Percentiles rank a stretch among this genome's conserved stretches.
phyloP scores from a whole-genome alignment of 1,140 invertebrate species.

The Bombus balteatus region DNA sequence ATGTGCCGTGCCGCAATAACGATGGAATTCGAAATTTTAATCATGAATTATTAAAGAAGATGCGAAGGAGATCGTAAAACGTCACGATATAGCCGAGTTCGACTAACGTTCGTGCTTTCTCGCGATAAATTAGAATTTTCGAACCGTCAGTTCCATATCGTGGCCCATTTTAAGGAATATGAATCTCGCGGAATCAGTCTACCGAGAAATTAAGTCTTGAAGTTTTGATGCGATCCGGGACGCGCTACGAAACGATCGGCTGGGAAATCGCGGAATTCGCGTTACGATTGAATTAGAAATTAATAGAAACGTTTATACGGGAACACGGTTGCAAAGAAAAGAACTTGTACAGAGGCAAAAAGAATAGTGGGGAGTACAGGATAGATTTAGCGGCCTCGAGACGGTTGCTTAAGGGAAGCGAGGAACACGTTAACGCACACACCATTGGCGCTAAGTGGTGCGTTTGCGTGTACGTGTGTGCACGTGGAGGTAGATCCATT shows the following conservation, averaged over 20 bases:
- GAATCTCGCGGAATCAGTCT: conserved; percentile 14
- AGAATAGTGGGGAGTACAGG: conserved; percentile 37
- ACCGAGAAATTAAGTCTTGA: conserved; percentile 21
- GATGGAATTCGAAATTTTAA: not conserved
- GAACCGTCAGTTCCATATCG: not conserved
- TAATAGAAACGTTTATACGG: not conserved
- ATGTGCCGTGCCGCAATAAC: too few species aligned
- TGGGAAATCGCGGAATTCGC: not conserved
- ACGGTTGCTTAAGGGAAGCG: conserved; percentile 61
- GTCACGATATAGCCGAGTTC: not conserved
- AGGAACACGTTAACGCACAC: conserved; percentile 55
- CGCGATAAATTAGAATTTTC: conserved; percentile 4
- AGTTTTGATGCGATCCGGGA: not conserved
- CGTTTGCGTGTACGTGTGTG: conserved; percentile 2
- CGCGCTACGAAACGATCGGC: not conserved
- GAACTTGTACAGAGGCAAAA: not conserved
- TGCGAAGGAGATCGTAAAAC: not conserved
- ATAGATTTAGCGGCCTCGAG: conserved; percentile 42
- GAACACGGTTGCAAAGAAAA: not conserved
- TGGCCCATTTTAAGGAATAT: not conserved
- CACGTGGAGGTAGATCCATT: conserved; percentile 71
- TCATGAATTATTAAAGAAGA: conserved; percentile 1
- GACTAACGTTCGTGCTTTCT: not conserved
- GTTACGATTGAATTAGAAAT: conserved; percentile 12
- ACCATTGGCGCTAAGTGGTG: conserved; percentile 37